These are phyloP conservation scores for Lasiommata megera DNA, from an alignment of 2,888 invertebrate genomes.

Conservation along the genomic window DNA sequence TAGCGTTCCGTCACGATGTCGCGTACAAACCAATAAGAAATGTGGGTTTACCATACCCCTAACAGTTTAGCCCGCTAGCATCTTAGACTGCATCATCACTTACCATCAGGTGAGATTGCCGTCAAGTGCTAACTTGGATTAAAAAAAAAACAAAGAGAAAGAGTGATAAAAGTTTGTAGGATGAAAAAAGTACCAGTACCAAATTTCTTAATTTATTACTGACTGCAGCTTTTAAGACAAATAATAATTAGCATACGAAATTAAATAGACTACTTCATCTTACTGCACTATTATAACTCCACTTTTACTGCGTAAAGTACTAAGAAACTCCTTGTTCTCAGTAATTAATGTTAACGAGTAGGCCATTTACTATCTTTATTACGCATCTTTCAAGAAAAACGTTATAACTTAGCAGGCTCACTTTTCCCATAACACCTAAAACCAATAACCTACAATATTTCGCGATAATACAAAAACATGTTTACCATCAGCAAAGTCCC, in stretches of 20 bases:
- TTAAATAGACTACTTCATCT: neutral
- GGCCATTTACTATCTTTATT: slow-evolving; percentile 9
- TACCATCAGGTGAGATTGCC: too few relatives aligned
- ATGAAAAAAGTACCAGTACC: too few relatives aligned
- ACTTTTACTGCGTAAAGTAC: slow-evolving; percentile 6
- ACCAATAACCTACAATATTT: slow-evolving; percentile 2
- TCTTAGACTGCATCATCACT: too few relatives aligned
- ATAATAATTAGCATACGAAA: neutral
- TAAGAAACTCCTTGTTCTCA: slow-evolving; percentile 11
- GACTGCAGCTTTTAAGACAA: neutral
- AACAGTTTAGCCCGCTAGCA: too few relatives aligned
- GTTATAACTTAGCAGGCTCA: neutral
- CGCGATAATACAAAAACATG: slow-evolving; percentile 19
- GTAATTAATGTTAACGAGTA: slow-evolving; percentile 11
- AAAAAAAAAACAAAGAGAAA: too few relatives aligned
- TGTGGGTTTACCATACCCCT: too few relatives aligned
- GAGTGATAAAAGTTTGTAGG: too few relatives aligned
- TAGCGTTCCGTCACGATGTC: too few relatives aligned
- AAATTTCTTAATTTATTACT: neutral
- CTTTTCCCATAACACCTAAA: slow-evolving; percentile 1
- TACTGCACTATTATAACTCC: neutral
- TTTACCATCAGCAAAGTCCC: slow-evolving; percentile 28
- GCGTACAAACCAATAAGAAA: too few relatives aligned
- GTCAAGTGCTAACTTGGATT: too few relatives aligned
- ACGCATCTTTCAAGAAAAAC: slow-evolving; percentile 3